Conservation (phyloP, 2,113 vertebrate genomes). For the Dendrocopos noguchii region DNA sequence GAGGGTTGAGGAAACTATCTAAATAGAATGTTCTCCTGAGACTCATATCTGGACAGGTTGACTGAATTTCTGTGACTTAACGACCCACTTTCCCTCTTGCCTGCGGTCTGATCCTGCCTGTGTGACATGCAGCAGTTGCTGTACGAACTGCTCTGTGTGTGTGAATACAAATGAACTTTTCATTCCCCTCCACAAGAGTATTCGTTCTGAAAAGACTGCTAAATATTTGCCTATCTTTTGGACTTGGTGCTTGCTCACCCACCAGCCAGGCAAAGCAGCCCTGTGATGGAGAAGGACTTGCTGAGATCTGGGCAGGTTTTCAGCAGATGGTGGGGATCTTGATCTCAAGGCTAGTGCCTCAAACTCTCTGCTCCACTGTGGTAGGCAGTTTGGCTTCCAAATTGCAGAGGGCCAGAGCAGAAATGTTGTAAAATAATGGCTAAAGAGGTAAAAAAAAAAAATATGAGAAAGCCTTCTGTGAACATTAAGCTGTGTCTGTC, state of each 20-base stretch:
- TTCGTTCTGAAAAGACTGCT: not conserved
- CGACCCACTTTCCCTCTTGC: not conserved
- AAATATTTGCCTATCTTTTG: not conserved
- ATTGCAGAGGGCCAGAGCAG: not conserved
- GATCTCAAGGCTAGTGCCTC: not conserved
- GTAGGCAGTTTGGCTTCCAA: not conserved
- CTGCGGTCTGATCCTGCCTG: not conserved
- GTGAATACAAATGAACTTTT: not conserved
- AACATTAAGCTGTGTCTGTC: not conserved
- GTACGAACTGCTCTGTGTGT: not conserved
- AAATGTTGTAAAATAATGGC: not conserved
- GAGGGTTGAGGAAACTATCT: not conserved
- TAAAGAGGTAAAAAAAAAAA: not conserved
- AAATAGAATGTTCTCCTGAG: not conserved
- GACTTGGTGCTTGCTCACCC: not conserved
- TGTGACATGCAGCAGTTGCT: not conserved
- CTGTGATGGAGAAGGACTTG: not conserved
- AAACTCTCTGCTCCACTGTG: not conserved
- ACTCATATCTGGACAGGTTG: not conserved
- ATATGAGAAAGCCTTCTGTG: not conserved
- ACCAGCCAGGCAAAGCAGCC: not conserved
- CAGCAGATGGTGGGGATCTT: fast-evolving
- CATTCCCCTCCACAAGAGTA: not conserved
- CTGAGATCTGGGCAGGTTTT: not conserved
- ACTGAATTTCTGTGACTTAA: not conserved